Evolutionary conservation across 2,888 invertebrate species (phyloP).

Genomic region (Drosophila paramelanica): DNA sequence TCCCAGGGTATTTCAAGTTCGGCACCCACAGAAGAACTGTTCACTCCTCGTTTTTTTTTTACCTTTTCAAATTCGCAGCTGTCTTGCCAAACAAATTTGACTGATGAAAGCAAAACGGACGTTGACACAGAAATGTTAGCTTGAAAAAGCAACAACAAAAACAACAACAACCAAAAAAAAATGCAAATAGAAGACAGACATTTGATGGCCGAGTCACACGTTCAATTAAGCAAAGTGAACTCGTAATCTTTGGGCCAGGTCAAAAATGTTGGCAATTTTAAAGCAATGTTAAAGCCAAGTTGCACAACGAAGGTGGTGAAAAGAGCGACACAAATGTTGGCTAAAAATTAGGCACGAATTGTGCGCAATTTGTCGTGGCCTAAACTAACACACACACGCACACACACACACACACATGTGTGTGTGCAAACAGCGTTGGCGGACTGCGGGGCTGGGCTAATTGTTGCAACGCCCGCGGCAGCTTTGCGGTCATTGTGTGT

Average conservation of each 20-base stretch:
- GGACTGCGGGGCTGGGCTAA: conserved; percentile 50
- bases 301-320: conserved; percentile 10
- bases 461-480: conserved; percentile 69
- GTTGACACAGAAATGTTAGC: background rate
- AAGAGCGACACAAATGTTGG: conserved; percentile 51
- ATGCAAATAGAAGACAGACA: background rate
- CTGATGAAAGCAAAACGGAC: background rate
- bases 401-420: conserved; percentile 11
- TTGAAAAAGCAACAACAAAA: background rate
- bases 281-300: conserved; percentile 15
- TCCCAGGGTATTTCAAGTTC: background rate
- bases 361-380: conserved; percentile 71
- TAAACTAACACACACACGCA: conserved; percentile 29
- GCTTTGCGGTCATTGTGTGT: conserved; percentile 53
- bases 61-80: too few relatives aligned
- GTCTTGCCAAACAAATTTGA: background rate
- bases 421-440: conserved; percentile 38
- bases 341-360: conserved; percentile 72
- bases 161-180: too few relatives aligned
- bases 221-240: conserved; percentile 35
- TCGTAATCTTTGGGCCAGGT: conserved; percentile 1
- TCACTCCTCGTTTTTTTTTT: background rate
- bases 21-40: background rate
- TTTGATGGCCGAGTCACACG: background rate
- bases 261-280: conserved; percentile 23